phyloP scores from a whole-genome alignment of 35 echinoderm and acorn worm species.

The Ophiothrix spiculata region DNA sequence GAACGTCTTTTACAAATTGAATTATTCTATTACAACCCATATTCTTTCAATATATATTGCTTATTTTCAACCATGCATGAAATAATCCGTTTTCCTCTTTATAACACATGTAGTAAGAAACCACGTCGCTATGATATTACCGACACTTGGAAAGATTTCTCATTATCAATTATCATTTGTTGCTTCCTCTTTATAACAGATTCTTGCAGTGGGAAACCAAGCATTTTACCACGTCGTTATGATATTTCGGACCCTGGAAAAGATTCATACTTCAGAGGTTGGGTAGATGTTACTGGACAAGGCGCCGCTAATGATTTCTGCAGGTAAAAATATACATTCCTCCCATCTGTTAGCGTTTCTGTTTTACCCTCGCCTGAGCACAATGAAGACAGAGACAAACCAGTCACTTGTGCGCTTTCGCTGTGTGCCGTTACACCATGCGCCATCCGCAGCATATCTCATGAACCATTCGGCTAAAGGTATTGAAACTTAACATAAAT shows the following conservation, averaged over 20 bases:
- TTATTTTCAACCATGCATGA: not conserved
- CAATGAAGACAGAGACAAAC: not conserved
- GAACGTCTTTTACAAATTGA: too few relatives aligned
- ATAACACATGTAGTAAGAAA: slow-evolving; percentile 10
- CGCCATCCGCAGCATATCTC: not conserved
- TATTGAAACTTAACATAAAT: too few relatives aligned
- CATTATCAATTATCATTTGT: slow-evolving; percentile 77
- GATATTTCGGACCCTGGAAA: slow-evolving; percentile 76
- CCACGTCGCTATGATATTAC: slow-evolving; percentile 74
- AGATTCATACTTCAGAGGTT: slow-evolving; percentile 63
- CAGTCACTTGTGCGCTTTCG: not conserved
- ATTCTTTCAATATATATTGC: not conserved
- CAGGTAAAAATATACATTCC: slow-evolving; percentile 82
- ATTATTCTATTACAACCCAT: too few relatives aligned
- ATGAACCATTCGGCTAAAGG: not conserved
- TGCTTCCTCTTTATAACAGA: slow-evolving; percentile 55
- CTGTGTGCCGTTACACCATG: not conserved
- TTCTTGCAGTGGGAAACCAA: slow-evolving; percentile 20
- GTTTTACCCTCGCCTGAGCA: not conserved
- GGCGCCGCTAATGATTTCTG: slow-evolving; percentile 97
- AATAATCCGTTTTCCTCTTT: too few relatives aligned
- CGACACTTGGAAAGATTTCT: slow-evolving; percentile 45
- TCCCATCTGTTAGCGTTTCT: slow-evolving; percentile 55
- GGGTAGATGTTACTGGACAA: slow-evolving; percentile 92
- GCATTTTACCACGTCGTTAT: slow-evolving; percentile 66